phyloP scores from a whole-genome alignment of 1,140 invertebrate species.

The Drosophila sp. region DNA sequence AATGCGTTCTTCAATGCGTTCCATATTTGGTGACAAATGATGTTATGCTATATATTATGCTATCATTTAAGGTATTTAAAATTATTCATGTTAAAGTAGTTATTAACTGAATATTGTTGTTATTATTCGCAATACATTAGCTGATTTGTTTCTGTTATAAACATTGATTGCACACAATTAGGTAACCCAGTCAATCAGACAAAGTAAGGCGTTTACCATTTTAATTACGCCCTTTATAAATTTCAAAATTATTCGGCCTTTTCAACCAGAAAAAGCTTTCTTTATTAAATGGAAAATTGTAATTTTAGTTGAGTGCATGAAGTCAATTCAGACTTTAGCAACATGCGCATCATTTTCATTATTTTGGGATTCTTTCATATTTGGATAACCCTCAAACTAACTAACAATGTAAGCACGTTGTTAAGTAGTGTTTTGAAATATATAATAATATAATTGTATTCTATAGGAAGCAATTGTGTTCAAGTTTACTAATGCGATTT shows the following conservation, averaged over 20 bases:
- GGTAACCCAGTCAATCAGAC: no score
- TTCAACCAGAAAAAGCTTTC: constrained; percentile 9
- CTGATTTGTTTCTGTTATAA: no score
- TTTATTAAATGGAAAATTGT: not conserved
- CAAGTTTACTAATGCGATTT: constrained; percentile 34
- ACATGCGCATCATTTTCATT: not conserved
- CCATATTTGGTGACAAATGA: no score
- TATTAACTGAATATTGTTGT: no score
- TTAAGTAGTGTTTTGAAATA: no score
- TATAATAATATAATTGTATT: not conserved
- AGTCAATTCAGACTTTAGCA: not conserved
- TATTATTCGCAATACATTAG: no score
- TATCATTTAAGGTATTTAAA: no score
- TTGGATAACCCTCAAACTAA: not conserved
- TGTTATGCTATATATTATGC: no score
- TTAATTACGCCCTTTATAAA: not conserved
- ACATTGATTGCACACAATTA: no score
- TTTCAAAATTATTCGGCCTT: not conserved
- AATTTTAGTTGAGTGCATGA: not conserved
- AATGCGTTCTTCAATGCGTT: no score
- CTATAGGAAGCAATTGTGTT: constrained; percentile 25
- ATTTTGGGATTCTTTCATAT: not conserved
- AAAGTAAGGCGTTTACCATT: no score
- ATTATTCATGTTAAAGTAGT: no score
- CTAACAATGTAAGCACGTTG: not conserved